Conservation (phyloP, 2,113 vertebrate species). For the Microtus montanus region DNA sequence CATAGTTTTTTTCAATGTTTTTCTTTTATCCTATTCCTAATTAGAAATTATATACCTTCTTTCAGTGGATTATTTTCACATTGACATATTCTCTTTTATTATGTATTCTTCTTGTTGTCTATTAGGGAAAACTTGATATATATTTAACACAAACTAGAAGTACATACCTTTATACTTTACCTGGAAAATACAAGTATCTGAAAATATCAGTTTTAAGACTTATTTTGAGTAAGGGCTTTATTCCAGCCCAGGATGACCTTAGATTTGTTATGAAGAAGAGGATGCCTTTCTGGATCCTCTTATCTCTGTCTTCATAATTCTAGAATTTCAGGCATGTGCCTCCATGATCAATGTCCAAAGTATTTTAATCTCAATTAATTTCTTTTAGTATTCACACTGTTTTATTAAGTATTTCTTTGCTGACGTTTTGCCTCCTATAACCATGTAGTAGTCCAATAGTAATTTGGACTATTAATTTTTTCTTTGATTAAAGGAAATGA, state of each 20-base stretch:
- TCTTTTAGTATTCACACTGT: not conserved
- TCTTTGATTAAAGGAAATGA: not conserved
- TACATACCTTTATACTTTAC: not conserved
- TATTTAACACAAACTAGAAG: constrained; percentile 9
- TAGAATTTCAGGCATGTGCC: not conserved
- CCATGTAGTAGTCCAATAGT: not conserved
- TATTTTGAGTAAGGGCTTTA: not conserved
- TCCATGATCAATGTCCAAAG: not conserved
- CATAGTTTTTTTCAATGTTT: not conserved
- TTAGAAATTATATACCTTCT: not conserved
- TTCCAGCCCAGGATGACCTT: not conserved
- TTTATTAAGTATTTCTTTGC: not conserved
- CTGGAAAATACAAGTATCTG: not conserved
- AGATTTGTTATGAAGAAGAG: not conserved
- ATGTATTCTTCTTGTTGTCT: not conserved
- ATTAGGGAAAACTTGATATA: not conserved
- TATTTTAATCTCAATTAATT: constrained; percentile 2
- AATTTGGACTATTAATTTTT: not conserved
- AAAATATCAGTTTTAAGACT: not conserved
- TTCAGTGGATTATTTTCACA: not conserved
- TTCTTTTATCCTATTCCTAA: not conserved
- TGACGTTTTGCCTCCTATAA: not conserved
- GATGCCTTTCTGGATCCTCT: not conserved
- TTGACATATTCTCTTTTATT: not conserved
- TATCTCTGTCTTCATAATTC: not conserved